Evolutionary conservation across 2,888 invertebrate species (phyloP).

Genomic region (Apamea crenata): DNA sequence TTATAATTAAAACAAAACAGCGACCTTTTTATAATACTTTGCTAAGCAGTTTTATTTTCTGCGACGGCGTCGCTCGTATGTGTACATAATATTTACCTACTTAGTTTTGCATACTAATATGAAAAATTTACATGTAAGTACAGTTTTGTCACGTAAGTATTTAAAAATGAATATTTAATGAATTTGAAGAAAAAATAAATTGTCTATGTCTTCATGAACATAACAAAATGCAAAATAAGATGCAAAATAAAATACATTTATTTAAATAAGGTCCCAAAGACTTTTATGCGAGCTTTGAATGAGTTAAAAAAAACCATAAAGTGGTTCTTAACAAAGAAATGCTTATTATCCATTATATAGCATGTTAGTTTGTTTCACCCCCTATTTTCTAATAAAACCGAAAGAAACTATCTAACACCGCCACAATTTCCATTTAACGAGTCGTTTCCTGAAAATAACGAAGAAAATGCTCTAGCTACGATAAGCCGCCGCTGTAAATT

Average conservation of each 20-base stretch:
- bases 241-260: background rate
- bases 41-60: slow-evolving; percentile 21
- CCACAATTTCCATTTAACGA: slow-evolving; percentile 68
- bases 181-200: background rate
- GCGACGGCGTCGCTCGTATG: slow-evolving; percentile 4
- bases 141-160: slow-evolving; percentile 5
- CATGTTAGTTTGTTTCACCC: slow-evolving; percentile 8
- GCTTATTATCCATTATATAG: background rate
- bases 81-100: slow-evolving; percentile 9
- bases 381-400: slow-evolving; percentile 27
- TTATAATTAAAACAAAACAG: slow-evolving; percentile 48
- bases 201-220: background rate
- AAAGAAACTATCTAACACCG: slow-evolving; percentile 43
- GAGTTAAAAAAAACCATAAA: background rate
- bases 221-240: background rate
- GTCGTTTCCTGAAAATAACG: slow-evolving; percentile 76
- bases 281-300: too few relatives aligned
- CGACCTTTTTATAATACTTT: slow-evolving; percentile 31
- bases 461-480: slow-evolving; percentile 70
- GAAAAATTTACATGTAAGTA: slow-evolving; percentile 8
- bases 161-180: background rate
- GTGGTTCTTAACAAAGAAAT: background rate
- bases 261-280: background rate
- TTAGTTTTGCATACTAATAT: slow-evolving; percentile 35
- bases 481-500: slow-evolving; percentile 77